Percentiles rank a stretch among this genome's conserved stretches.
Conservation (phyloP, 1,140 invertebrate genomes). For the Polypedilum pembai region DNA sequence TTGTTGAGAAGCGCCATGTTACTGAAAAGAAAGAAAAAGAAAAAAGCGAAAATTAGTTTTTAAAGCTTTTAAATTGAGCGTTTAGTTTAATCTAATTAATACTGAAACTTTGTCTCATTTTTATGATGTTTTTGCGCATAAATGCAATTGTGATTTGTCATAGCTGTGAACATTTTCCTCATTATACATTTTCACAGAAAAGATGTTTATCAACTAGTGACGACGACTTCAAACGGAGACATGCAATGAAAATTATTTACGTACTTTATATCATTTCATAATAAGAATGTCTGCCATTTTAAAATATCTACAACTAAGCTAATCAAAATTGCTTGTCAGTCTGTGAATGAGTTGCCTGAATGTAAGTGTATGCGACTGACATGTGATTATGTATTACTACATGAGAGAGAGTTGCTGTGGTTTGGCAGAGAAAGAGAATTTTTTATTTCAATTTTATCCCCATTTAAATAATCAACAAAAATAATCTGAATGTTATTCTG, state of each 20-base stretch:
- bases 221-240: too few species aligned
- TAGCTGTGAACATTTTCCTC: background rate
- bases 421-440: background rate
- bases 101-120: background rate
- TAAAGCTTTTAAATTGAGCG: too few species aligned
- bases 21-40: background rate
- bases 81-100: background rate
- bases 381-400: background rate
- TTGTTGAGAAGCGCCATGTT: conserved; percentile 21
- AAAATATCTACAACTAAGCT: background rate
- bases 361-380: background rate
- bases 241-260: too few species aligned
- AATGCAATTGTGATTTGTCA: background rate
- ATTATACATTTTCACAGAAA: background rate
- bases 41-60: background rate
- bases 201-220: background rate
- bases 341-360: background rate
- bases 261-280: too few species aligned
- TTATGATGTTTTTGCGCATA: background rate
- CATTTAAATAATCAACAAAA: conserved; percentile 14
- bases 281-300: too few species aligned
- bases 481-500: conserved; percentile 6
- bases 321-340: background rate
- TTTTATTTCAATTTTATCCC: background rate
- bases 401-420: background rate